These are phyloP conservation scores for Thamnaconus septentrionalis DNA, from an alignment of 2,113 vertebrate species.

Conservation along the genomic window DNA sequence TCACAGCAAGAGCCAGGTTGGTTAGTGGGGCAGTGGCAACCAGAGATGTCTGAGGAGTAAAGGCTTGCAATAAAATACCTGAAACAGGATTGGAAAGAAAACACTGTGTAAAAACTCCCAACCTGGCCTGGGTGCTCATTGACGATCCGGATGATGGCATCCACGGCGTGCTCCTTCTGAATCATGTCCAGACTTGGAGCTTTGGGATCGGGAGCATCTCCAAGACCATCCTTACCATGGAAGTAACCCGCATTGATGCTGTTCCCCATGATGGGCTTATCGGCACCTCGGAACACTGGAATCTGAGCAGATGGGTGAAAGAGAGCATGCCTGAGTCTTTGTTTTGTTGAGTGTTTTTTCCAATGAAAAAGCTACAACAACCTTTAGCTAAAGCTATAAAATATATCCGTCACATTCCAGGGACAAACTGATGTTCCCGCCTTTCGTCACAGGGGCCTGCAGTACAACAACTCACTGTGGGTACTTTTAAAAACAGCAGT, in stretches of 20 bases:
- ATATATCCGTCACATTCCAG: background rate
- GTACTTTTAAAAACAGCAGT: background rate
- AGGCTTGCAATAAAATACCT: background rate
- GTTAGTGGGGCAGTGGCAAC: conserved; percentile 79
- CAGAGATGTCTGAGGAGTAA: conserved; percentile 63
- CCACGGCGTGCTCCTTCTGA: conserved; percentile 71
- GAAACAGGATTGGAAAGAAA: background rate
- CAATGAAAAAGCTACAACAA: too few relatives aligned
- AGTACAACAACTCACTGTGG: conserved; percentile 21
- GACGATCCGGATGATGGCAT: conserved; percentile 73
- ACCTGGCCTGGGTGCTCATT: conserved; percentile 76
- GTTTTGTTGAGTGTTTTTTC: too few relatives aligned
- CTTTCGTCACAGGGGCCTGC: conserved; percentile 5
- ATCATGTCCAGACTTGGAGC: conserved; percentile 69
- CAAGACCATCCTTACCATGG: conserved; percentile 77
- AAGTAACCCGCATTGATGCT: conserved; percentile 41
- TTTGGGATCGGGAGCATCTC: conserved; percentile 72
- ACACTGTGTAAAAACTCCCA: background rate
- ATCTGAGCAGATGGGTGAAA: conserved; percentile 53
- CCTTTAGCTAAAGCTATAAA: too few relatives aligned
- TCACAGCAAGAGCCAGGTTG: conserved; percentile 82
- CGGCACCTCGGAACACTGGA: conserved; percentile 74
- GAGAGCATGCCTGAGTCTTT: background rate
- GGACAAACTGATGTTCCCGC: background rate
- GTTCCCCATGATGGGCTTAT: conserved; percentile 61